A percentile compares a stretch with the other conserved stretches of the same genome.
These are phyloP conservation scores for Drosophila nigromelanica DNA, from an alignment of 1,140 invertebrate genomes.

Conservation along the genomic window DNA sequence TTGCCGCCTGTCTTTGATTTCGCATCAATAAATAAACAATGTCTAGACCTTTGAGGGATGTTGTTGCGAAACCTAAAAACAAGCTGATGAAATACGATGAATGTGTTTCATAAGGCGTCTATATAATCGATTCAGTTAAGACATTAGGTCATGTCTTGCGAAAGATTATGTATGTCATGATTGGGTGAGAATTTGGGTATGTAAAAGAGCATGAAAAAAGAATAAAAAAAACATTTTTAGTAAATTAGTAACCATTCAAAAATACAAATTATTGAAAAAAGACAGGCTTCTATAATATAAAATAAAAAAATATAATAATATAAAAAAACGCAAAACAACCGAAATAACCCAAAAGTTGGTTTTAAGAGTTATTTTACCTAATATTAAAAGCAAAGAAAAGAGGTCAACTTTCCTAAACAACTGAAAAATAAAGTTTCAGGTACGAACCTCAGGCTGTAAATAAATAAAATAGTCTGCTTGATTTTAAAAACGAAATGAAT, in stretches of 20 bases:
- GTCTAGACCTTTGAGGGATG: conserved; percentile 8
- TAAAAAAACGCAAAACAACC: too few species aligned
- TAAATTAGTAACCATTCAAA: too few species aligned
- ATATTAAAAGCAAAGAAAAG: too few species aligned
- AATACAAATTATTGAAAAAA: neutral
- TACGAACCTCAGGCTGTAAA: too few species aligned
- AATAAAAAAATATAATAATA: too few species aligned
- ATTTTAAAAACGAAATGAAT: too few species aligned
- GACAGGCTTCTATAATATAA: neutral
- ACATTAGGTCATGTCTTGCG: conserved; percentile 16
- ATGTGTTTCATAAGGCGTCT: neutral
- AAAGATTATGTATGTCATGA: neutral
- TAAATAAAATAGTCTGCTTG: too few species aligned
- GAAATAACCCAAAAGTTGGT: too few species aligned
- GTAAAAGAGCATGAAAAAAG: neutral
- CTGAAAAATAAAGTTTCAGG: too few species aligned
- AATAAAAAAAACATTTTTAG: neutral
- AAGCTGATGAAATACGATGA: conserved; percentile 18
- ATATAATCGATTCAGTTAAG: conserved; percentile 1
- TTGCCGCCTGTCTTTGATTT: conserved; percentile 6
- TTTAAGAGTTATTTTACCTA: too few species aligned
- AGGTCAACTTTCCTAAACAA: too few species aligned
- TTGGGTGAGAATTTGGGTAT: too few species aligned
- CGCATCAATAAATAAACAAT: conserved; percentile 4
- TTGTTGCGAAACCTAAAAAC: neutral